phyloP scores from a whole-genome alignment of 2,888 invertebrate species.

The Agelastica alni region DNA sequence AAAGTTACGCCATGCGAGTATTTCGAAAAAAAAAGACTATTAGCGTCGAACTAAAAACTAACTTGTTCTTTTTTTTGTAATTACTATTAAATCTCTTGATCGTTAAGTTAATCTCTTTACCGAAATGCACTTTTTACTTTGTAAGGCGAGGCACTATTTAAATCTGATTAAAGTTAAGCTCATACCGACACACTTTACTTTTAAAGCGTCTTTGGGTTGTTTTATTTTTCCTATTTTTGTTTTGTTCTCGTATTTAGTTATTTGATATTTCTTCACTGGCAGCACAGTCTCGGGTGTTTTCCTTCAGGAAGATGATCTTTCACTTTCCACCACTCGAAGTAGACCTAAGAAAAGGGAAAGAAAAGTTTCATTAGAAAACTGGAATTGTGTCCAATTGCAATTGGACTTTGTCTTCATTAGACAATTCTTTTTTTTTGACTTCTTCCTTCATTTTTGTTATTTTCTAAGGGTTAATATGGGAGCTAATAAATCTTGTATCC shows the following conservation, averaged over 20 bases:
- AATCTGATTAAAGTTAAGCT: slow-evolving; percentile 60
- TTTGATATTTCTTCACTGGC: slow-evolving; percentile 48
- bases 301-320: slow-evolving; percentile 54
- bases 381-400: background rate
- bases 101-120: slow-evolving; percentile 30
- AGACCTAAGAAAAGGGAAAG: slow-evolving; percentile 10
- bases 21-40: slow-evolving; percentile 20
- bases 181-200: slow-evolving; percentile 63
- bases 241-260: slow-evolving; percentile 20
- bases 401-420: background rate
- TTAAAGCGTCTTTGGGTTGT: slow-evolving; percentile 35
- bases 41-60: slow-evolving; percentile 14
- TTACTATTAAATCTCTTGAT: too few species aligned
- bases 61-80: slow-evolving; percentile 6
- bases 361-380: too few species aligned
- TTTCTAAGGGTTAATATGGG: too few species aligned
- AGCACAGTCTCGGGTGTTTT: slow-evolving; percentile 62
- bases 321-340: slow-evolving; percentile 40
- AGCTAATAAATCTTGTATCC: too few species aligned
- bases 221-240: too few species aligned
- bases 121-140: slow-evolving; percentile 45
- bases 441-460: too few species aligned
- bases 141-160: slow-evolving; percentile 63
- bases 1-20: slow-evolving; percentile 23
- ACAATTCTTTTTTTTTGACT: background rate